A percentile compares a stretch with the other conserved stretches of the same genome.
These are phyloP conservation scores for Panopea generosa DNA, from an alignment of 2,888 invertebrate genomes.

Conservation along the genomic window DNA sequence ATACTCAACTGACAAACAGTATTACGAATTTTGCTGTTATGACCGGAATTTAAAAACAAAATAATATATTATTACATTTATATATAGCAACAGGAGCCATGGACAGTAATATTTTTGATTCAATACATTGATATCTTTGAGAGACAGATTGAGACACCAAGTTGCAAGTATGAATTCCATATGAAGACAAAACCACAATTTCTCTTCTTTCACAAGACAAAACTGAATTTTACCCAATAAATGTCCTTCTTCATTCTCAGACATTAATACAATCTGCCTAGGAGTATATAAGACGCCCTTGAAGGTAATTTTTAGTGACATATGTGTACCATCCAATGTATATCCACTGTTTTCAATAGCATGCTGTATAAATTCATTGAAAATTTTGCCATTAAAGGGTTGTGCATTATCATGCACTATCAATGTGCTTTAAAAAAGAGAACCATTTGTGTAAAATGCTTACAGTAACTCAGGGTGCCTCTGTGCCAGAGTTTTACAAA, in stretches of 20 bases:
- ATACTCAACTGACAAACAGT: too few relatives aligned
- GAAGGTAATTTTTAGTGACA: background rate
- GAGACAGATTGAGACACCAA: too few relatives aligned
- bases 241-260: background rate
- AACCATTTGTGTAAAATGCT: constrained; percentile 35
- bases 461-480: constrained; percentile 54
- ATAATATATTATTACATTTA: too few relatives aligned
- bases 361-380: background rate
- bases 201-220: background rate
- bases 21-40: too few relatives aligned
- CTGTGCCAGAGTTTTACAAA: constrained; percentile 39
- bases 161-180: too few relatives aligned
- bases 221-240: background rate
- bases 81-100: too few relatives aligned
- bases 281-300: background rate
- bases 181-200: too few relatives aligned
- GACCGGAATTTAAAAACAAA: too few relatives aligned
- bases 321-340: background rate
- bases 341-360: background rate
- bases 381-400: background rate
- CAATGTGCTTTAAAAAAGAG: constrained; percentile 16
- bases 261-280: background rate
- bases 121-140: too few relatives aligned
- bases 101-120: too few relatives aligned
- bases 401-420: background rate